Evolutionary conservation across 2,888 invertebrate genomes (phyloP), one percentile per base, ranked within the genome.

Genomic region (Litoditis marina): DNA sequence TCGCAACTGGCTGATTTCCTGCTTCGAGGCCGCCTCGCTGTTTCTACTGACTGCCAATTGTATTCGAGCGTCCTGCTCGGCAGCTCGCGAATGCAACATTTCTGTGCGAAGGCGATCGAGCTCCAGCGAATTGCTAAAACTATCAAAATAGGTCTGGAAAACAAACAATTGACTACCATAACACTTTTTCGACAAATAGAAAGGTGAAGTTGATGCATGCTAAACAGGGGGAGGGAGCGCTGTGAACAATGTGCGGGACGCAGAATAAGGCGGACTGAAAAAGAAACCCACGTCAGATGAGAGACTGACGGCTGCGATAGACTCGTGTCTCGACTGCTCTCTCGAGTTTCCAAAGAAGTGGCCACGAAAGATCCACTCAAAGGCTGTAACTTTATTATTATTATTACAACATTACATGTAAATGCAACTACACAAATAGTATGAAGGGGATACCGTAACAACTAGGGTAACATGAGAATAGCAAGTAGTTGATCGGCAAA

Each of bases 1-100:
- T 85, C 91, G 90, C 83, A 92, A 88, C 80, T 89, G 89, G 62
- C 87, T 86, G 79, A 91, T 87, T 84, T 92, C 91, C 76, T 89
- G 88, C 80, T 88, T 88, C 42, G 87, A 85, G 73, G 87, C 87
- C 78, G 88, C 88, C 80, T 92, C 91, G 60, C 88, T 88, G 53
- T 89, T 85, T 77, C 89, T 86, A 32, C 71, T 65, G 67, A 80
- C 82, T 77, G 85, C 87, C 69, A 90, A 86, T 85, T 90, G 90
- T 78, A 88, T 86, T 78, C 89, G 86, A 65, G 90, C 85, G 68
- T 91, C 90, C 82, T 88, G 88, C 83, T 91, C 90, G 76, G 86
- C 85, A 78, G 88, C 88, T 76, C 89, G 86, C 83, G 88, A 88
- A n/a, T 88, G 87, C 72, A 89, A 88, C 71, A 92, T 87, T 82